A percentile compares a stretch with the other conserved stretches of the same genome.
Conservation (phyloP, 2,113 vertebrate genomes). For the Reinhardtius hippoglossoides region DNA sequence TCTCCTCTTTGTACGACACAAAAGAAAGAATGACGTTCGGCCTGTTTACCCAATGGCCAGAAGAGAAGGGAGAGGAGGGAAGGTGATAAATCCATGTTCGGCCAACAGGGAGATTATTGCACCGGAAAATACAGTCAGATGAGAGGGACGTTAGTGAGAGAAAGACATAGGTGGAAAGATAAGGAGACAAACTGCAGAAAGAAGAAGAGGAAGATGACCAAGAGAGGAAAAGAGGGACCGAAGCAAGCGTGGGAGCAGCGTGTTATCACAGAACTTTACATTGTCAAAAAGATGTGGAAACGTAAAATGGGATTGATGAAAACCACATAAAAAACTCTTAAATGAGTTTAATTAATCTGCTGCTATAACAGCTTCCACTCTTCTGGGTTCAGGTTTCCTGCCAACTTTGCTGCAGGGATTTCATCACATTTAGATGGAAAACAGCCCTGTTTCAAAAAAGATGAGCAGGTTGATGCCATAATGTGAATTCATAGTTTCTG, state of each 20-base stretch:
- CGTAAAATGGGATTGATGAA: no score
- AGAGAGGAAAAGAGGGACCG: not conserved
- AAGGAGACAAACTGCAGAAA: not conserved
- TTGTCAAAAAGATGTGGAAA: no score
- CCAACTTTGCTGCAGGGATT: no score
- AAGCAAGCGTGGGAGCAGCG: not conserved
- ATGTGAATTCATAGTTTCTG: no score
- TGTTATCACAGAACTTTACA: not conserved
- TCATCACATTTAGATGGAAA: no score
- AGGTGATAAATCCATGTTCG: slow-evolving; percentile 50
- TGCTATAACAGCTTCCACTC: no score
- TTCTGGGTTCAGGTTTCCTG: no score
- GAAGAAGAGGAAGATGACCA: not conserved
- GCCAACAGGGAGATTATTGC: slow-evolving; percentile 34
- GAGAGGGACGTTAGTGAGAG: slow-evolving; percentile 19
- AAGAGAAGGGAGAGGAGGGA: slow-evolving; percentile 24
- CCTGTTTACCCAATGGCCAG: slow-evolving; percentile 55
- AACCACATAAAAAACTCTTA: no score
- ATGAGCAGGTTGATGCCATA: no score
- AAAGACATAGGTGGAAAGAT: slow-evolving; percentile 1
- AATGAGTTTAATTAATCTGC: no score
- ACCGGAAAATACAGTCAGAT: slow-evolving; percentile 34
- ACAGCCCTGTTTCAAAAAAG: no score
- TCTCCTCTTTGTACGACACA: slow-evolving; percentile 59
- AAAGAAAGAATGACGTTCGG: slow-evolving; percentile 57